Evolutionary conservation across 2,888 invertebrate species (phyloP), one percentile per base, ranked within the genome.

Genomic region (Heliconius aoede): DNA sequence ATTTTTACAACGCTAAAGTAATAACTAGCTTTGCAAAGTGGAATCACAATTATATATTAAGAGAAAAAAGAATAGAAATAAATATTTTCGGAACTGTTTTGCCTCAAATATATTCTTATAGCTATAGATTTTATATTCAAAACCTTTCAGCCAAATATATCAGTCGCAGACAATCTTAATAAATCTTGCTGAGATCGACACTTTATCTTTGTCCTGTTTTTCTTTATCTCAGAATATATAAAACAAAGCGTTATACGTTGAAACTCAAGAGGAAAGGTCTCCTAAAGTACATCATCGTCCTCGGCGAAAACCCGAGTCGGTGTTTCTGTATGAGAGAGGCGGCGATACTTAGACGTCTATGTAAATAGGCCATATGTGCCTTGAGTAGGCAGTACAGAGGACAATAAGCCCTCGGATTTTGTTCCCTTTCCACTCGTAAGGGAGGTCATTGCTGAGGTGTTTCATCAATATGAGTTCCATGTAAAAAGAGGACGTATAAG

Each of bases 341-440:
- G 76, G 64, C 61, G 75, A 76, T 68, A 76, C 55, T 69, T 72
- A 78, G 68, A 60, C 75, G 75, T 60, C 69, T 73, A 78, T 78
- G 78, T 78, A 76, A 78, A 78, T 76, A 69, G 46, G 58, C 71
- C 64, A 55, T 76, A 71, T 69, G 36, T 32, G 64, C 64, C 75
- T 74, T 40, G 71, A 76, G 62, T 55, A 76, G 71, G 65, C 55
- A 65, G 26, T 64, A 51, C 71, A 72, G 71, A 46, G 64, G n/a
- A 72, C 55, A 76, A 72, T 76, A 72, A 75, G 58, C 55, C 64
- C 64, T 72, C 65, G 72, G 76, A 76, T 76, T 71, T 76, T 46
- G 30, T 72, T 76, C 64, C 71, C 64, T 76, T 76, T 72, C 64
- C 55, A 58, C 76, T 65, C 72, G 40, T 76, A 76, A 72, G 72